phyloP scores from a whole-genome alignment of 2,113 vertebrate species.

The Xenus cinereus region DNA sequence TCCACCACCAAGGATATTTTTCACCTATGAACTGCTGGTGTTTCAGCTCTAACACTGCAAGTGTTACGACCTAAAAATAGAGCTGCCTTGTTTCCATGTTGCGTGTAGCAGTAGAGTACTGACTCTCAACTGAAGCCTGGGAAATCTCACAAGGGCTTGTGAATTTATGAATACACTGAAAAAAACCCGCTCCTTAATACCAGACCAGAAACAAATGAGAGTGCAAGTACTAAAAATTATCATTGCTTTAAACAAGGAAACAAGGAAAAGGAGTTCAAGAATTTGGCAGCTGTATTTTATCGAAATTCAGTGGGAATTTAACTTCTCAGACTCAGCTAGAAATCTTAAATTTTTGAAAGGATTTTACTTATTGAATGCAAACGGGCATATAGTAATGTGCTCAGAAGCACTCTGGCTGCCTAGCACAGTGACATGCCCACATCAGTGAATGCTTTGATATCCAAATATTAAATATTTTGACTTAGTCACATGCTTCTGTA shows the following conservation, averaged over 20 bases:
- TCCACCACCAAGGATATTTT: not conserved
- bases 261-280: not conserved
- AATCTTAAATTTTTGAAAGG: not conserved
- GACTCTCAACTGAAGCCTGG: not conserved
- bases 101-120: not conserved
- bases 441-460: not conserved
- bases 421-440: not conserved
- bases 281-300: not conserved
- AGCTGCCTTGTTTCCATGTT: not conserved
- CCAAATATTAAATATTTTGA: not conserved
- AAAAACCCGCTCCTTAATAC: not conserved
- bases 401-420: not conserved
- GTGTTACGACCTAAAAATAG: not conserved
- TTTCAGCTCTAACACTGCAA: not conserved
- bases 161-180: not conserved
- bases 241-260: not conserved
- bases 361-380: not conserved
- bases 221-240: not conserved
- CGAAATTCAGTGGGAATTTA: not conserved
- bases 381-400: not conserved
- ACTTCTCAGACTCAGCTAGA: not conserved
- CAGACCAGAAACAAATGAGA: not conserved
- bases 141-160: not conserved
- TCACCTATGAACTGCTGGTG: not conserved
- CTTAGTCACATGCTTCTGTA: not conserved